A percentile compares a stretch with the other conserved stretches of the same genome.
Conservation (phyloP, 2,888 invertebrate genomes). For the Synergus umbraculus region DNA sequence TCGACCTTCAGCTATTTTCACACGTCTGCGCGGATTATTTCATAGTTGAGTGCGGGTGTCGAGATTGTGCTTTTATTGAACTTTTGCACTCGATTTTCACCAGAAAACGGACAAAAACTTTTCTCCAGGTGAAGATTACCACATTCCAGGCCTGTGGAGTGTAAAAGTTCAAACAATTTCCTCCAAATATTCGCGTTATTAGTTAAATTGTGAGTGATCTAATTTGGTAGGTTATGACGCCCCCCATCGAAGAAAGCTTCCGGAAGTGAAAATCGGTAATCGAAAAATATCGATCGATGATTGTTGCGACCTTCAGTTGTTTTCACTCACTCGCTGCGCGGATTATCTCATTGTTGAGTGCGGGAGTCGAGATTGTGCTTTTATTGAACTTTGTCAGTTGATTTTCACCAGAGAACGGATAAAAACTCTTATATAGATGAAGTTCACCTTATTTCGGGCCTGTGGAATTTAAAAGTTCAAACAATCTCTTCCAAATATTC, state of each 20-base stretch:
- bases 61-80: background rate
- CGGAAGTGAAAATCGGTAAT: no score
- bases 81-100: background rate
- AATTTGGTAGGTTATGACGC: background rate
- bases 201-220: background rate
- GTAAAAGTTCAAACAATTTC: no score
- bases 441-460: background rate
- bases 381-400: background rate
- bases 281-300: no score
- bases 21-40: background rate
- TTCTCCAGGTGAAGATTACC: background rate
- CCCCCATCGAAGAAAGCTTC: background rate
- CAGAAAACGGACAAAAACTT: background rate
- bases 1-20: no score
- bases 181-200: background rate
- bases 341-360: background rate
- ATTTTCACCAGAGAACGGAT: background rate
- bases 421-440: background rate
- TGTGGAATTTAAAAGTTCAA: background rate
- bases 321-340: background rate
- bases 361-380: background rate
- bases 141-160: background rate
- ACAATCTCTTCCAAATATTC: background rate
- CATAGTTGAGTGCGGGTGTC: background rate
- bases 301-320: background rate